Evolutionary conservation across 2,797 vertebrate species (phyloP).

Genomic region (Acrocephalus scirpaceus): DNA sequence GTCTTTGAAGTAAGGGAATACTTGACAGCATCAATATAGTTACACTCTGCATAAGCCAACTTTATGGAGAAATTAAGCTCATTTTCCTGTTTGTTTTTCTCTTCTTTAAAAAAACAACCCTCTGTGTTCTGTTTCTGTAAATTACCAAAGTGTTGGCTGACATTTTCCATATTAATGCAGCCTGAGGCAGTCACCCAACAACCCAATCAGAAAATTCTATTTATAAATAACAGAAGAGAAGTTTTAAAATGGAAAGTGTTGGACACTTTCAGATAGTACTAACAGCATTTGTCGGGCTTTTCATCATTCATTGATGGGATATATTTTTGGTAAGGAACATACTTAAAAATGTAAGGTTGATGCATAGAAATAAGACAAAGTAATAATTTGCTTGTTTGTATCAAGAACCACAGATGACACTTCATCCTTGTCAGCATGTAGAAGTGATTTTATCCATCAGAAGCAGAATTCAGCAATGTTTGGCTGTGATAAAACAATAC

Average conservation of each 20-base stretch:
- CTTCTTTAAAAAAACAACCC: too few relatives aligned
- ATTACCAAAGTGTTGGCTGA: background rate
- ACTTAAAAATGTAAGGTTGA: background rate
- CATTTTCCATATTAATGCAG: conserved; percentile 25
- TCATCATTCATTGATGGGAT: background rate
- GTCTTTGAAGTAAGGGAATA: background rate
- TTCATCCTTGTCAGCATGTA: conserved; percentile 73
- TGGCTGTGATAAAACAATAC: conserved; percentile 72
- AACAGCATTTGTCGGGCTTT: background rate
- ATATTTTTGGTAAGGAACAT: background rate
- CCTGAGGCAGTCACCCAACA: background rate
- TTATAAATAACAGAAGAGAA: background rate
- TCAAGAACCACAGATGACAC: conserved; percentile 73
- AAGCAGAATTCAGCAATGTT: conserved; percentile 72
- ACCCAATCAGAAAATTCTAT: background rate
- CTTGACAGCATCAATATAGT: background rate
- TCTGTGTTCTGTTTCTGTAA: background rate
- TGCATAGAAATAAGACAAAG: background rate
- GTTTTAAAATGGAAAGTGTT: background rate
- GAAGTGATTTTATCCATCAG: conserved; percentile 63
- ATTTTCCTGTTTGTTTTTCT: background rate
- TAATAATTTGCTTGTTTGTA: conserved; percentile 53
- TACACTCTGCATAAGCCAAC: background rate
- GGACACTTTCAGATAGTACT: background rate
- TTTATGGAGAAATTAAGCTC: background rate